phyloP scores from a whole-genome alignment of 2,888 invertebrate species.

The Parnassius orleans region DNA sequence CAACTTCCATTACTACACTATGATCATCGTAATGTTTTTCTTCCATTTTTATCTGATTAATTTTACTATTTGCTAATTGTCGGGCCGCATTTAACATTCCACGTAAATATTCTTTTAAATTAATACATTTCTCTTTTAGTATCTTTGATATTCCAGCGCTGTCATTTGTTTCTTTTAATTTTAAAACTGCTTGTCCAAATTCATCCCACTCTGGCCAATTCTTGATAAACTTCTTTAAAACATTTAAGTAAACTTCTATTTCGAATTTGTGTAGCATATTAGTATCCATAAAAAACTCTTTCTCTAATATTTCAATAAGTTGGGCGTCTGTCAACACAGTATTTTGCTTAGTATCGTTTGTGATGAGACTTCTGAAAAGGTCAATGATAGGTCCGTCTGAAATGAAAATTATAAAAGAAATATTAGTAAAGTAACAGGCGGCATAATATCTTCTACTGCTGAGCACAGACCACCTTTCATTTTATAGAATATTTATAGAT shows the following conservation, averaged over 20 bases:
- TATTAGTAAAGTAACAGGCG: too few species aligned
- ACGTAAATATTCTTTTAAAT: conserved; percentile 43
- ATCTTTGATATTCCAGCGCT: conserved; percentile 38
- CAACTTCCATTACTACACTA: conserved; percentile 47
- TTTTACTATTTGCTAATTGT: too few species aligned
- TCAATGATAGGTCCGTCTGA: conserved; percentile 59
- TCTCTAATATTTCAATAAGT: conserved; percentile 44
- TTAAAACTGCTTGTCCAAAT: conserved; percentile 48
- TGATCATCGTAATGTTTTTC: conserved; percentile 21
- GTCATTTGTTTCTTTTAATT: conserved; percentile 39
- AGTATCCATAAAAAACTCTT: conserved; percentile 54
- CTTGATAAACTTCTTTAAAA: conserved; percentile 62
- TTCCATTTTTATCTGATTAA: conserved; percentile 34
- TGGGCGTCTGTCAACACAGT: conserved; percentile 45
- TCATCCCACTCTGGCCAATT: conserved; percentile 69
- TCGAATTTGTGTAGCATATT: conserved; percentile 26
- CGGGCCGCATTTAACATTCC: conserved; percentile 29
- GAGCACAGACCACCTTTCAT: too few species aligned
- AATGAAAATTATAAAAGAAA: conserved; percentile 26
- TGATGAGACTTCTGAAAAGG: conserved; percentile 54
- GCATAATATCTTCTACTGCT: too few species aligned
- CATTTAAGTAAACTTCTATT: conserved; percentile 50
- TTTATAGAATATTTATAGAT: too few species aligned
- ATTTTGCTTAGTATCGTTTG: conserved; percentile 52
- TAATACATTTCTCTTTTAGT: conserved; percentile 47